phyloP scores from a whole-genome alignment of 2,888 invertebrate species.

The Prosopocoilus inquinatus region DNA sequence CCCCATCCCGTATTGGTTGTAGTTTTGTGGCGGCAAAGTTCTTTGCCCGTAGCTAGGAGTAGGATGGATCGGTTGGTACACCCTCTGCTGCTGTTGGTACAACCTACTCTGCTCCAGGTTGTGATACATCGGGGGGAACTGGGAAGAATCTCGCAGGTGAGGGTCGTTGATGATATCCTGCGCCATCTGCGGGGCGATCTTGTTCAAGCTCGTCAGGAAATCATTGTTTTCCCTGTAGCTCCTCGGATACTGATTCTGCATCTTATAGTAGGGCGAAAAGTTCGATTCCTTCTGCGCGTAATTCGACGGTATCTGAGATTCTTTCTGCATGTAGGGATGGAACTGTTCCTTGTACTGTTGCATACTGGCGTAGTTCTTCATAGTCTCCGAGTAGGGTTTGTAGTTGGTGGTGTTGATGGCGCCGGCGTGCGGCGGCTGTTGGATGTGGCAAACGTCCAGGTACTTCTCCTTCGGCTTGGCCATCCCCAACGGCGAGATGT shows the following conservation, averaged over 20 bases:
- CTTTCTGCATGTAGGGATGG: constrained; percentile 25
- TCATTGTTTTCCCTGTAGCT: constrained; percentile 34
- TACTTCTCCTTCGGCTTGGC: constrained; percentile 43
- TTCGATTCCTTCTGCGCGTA: constrained; percentile 23
- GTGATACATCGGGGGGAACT: constrained; percentile 26
- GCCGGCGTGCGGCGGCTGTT: constrained; percentile 37
- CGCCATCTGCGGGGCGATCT: constrained; percentile 44
- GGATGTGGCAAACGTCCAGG: constrained; percentile 44
- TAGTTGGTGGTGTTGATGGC: neutral
- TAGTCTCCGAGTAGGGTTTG: constrained; percentile 13
- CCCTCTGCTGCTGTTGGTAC: constrained; percentile 36
- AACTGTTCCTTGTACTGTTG: constrained; percentile 34
- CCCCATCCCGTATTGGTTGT: constrained; percentile 23
- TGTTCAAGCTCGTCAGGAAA: constrained; percentile 41
- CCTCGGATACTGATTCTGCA: constrained; percentile 27
- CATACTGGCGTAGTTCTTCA: constrained; percentile 9
- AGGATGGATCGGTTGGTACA: constrained; percentile 25
- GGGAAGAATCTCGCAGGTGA: constrained; percentile 38
- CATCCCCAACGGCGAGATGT: constrained; percentile 34
- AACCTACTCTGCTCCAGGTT: constrained; percentile 33
- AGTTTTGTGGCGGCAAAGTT: constrained; percentile 14
- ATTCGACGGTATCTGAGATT: constrained; percentile 15
- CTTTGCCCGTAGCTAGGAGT: constrained; percentile 20
- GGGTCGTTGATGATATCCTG: constrained; percentile 43
- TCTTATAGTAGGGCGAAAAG: constrained; percentile 25